Evolutionary conservation across 2,113 vertebrate genomes (phyloP), one percentile per base, ranked within the genome.

Genomic region (Cinclus mexicanus): DNA sequence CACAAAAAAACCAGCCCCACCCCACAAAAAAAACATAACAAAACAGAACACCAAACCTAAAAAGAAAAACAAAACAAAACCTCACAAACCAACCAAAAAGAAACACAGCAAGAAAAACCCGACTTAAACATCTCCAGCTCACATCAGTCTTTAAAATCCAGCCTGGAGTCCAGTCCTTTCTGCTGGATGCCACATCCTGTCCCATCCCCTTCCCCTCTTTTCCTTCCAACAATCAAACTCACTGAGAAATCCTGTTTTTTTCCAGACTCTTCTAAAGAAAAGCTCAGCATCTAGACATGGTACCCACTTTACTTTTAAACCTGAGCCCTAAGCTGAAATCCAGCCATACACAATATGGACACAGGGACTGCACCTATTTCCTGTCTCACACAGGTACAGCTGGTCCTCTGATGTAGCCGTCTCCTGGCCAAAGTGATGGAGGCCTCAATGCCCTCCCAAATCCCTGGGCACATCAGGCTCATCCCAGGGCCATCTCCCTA

Each of bases 311-410:
- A 12, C 23, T 70, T 55, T 81, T 26, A n/a, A 75, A 64, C 17
- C 26, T 7, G 20, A 77, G 35, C 2, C 11, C 24, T 41, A 31
- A 41, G 37, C 41, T 46, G 53, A 52, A 52, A 75, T 56, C 28
- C 74, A 83, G 44, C 33, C 29, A 11, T 1, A 14, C 37, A 14
- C 23, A 6, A 60, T 5, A 78, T 1, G 0, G 39, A 50, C 21
- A 26, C 29, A 23, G 2, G 33, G 21, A 55, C 25, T 15, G 35
- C 50, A 25, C 2, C 8, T n/a, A 33, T 6, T 44, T 29, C 41
- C 41, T 8, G 6, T 25, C 61, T 41, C 17, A 44, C 3, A 8
- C 59, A 42, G 42, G 56, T 29, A 57, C 28, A 46, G 42, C n/a
- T 42, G 35, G 26, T 87, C 64, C 47, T 55, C 12, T 14, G 22